phyloP scores from a whole-genome alignment of 2,797 vertebrate genomes.

The Danio choprae region DNA sequence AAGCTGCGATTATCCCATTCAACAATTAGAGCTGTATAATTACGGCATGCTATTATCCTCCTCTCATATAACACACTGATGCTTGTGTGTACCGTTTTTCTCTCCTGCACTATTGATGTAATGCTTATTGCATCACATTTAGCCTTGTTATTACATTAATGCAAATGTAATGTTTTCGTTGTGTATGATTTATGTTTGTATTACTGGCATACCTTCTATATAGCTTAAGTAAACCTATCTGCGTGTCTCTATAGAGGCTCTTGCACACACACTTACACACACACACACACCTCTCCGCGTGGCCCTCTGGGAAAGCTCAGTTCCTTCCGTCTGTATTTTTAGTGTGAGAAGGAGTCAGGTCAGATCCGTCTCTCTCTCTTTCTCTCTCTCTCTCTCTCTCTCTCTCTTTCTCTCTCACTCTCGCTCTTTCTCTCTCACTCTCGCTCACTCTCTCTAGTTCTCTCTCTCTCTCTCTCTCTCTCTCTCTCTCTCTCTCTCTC shows the following conservation, averaged over 20 bases:
- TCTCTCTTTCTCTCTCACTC: not conserved
- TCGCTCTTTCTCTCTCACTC: no score
- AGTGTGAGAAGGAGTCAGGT: conserved; percentile 65
- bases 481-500: no score
- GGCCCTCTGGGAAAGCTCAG: conserved; percentile 58
- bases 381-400: not conserved
- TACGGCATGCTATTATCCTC: conserved; percentile 47
- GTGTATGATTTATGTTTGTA: conserved; percentile 14
- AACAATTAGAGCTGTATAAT: conserved; percentile 69
- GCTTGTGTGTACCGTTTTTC: not conserved
- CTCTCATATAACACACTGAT: conserved; percentile 37
- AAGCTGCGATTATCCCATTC: conserved; percentile 64
- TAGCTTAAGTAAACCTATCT: conserved; percentile 28
- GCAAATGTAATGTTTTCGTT: not conserved
- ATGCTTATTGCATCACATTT: not conserved
- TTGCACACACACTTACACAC: conserved; percentile 30
- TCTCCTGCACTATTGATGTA: not conserved
- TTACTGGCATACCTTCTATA: conserved; percentile 38
- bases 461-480: no score
- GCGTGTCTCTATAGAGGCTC: conserved; percentile 35
- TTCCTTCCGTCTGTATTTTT: conserved; percentile 70
- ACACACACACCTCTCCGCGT: conserved; percentile 40
- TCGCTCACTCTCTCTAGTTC: no score
- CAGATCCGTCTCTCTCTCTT: conserved; percentile 51
- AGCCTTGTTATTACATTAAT: conserved; percentile 11